A percentile compares a stretch with the other conserved stretches of the same genome.
phyloP scores from a whole-genome alignment of 1,140 invertebrate genomes.

The Drosophila dunni region DNA sequence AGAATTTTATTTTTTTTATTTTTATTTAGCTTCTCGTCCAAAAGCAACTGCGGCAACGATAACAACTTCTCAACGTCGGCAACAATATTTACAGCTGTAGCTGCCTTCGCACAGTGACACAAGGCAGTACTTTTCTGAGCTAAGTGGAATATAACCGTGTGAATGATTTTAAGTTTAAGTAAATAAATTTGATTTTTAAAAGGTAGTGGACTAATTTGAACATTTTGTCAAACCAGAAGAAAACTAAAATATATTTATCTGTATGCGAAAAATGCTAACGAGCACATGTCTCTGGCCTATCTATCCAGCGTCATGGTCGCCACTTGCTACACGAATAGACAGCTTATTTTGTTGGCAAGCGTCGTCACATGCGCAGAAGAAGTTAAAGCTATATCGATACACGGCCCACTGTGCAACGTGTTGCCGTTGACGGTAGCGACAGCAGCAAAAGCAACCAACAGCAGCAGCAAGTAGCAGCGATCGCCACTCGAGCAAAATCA shows the following conservation, averaged over 20 bases:
- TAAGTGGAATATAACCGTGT: neutral
- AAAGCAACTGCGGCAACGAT: slow-evolving; percentile 66
- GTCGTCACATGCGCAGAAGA: slow-evolving; percentile 66
- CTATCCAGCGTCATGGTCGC: slow-evolving; percentile 46
- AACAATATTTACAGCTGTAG: slow-evolving; percentile 80
- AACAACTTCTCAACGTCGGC: slow-evolving; percentile 78
- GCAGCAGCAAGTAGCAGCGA: slow-evolving; percentile 57
- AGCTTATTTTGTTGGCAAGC: slow-evolving; percentile 62
- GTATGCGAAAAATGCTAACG: slow-evolving; percentile 14
- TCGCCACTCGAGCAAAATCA: slow-evolving; percentile 70
- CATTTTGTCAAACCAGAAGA: neutral
- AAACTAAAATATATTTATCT: neutral
- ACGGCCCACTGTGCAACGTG: slow-evolving; percentile 76
- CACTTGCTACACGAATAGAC: slow-evolving; percentile 46
- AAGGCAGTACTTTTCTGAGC: neutral
- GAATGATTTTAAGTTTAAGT: neutral
- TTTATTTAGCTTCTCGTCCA: slow-evolving; percentile 37
- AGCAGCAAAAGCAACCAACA: slow-evolving; percentile 55
- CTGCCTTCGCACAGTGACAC: slow-evolving; percentile 66
- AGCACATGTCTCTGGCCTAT: slow-evolving; percentile 21
- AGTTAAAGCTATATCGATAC: slow-evolving; percentile 11
- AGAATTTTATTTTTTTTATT: slow-evolving; percentile 57
- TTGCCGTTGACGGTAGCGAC: slow-evolving; percentile 73
- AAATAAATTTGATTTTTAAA: no score
- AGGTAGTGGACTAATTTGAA: neutral